Evolutionary conservation across 2,113 vertebrate species (phyloP), one percentile per base, ranked within the genome.

Genomic region (Rhea americana): DNA sequence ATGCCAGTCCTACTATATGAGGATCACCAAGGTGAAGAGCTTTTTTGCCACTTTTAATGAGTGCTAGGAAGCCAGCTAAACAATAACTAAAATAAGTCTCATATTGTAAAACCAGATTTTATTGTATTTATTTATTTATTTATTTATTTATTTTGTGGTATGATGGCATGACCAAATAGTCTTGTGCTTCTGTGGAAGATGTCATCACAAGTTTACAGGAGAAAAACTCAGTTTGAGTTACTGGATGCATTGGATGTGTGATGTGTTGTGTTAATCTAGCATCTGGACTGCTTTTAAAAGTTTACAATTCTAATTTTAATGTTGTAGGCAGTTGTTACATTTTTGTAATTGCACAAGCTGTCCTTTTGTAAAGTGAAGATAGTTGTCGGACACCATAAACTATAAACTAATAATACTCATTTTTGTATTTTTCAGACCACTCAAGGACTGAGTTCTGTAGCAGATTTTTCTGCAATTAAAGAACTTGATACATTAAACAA

Each of bases 391-490:
- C 26, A 66, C 41, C 66, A 68, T 47, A 51, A 87, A 22, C 75
- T 43, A 28, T 72, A 85, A 47, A 51, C 63, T 95, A 62, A 93
- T 39, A 24, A 19, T 70, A 65, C 91, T 67, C 85, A 50, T 91
- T 94, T 94, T 97, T 94, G 28, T 97, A 58, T 96, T 93, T 98
- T 97, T 83, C 98, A 99, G 99, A 98, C 87, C 95, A 96, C 97
- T 74, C 89, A 97, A 93, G 80, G 96, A 82, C 96, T 43, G 58
- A 98, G 98, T 97, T 97, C 98, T 91, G 97, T 98, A 80, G 99
- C 99, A 78, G 99, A 99, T 97, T 99, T 99, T 97, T 99, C 99
- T 93, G 99, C 99, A 92, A 99, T 99, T 97, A 99, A 99, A 96
- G 99, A 99, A 91, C 98, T 99, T 91, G 99, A 99, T 97, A 98